A percentile compares a stretch with the other conserved stretches of the same genome.
Conservation (phyloP, 2,113 vertebrate species). For the Ochotona curzoniae region DNA sequence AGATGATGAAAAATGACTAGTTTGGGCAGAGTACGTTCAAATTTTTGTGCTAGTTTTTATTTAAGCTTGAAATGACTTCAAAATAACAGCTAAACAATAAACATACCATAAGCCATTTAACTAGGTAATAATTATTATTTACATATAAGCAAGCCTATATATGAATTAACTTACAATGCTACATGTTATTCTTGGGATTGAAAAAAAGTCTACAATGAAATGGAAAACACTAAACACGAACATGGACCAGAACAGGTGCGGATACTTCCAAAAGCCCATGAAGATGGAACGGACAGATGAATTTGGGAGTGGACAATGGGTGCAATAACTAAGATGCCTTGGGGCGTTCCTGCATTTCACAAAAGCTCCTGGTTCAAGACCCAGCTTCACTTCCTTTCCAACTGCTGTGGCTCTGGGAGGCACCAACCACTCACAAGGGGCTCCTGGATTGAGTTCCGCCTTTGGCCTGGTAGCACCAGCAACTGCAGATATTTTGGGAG, state of each 20-base stretch:
- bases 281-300: too few relatives aligned
- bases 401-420: too few relatives aligned
- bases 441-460: too few relatives aligned
- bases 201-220: neutral
- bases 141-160: neutral
- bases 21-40: neutral
- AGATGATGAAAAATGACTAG: neutral
- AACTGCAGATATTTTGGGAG: too few relatives aligned
- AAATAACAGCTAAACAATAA: neutral
- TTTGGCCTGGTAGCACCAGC: too few relatives aligned
- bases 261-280: too few relatives aligned
- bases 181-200: neutral
- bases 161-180: neutral
- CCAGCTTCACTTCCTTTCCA: too few relatives aligned
- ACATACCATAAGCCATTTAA: neutral
- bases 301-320: too few relatives aligned
- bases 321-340: too few relatives aligned
- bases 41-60: neutral
- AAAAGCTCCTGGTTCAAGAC: too few relatives aligned
- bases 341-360: too few relatives aligned
- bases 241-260: neutral
- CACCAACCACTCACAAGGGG: too few relatives aligned
- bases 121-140: neutral
- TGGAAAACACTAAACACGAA: neutral
- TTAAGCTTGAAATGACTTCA: neutral